Evolutionary conservation across 2,113 vertebrate species (phyloP), one percentile per base, ranked within the genome.

Genomic region (Cinclus cinclus): DNA sequence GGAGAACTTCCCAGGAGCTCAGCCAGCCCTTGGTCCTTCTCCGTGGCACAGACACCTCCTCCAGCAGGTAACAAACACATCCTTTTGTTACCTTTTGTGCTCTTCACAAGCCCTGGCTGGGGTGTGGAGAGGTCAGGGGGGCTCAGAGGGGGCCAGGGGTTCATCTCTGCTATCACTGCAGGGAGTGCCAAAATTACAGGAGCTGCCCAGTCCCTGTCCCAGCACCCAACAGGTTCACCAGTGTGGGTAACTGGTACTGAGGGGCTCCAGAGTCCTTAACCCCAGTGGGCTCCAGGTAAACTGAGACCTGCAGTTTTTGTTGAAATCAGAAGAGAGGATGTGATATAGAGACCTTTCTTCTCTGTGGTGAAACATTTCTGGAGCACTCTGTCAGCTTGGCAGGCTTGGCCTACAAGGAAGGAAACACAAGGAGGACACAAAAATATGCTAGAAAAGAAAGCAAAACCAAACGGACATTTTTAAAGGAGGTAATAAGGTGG

Each of bases 271-370:
- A 41, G 25, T 24, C 47, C 23, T 73, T 11, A 10, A 10, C 21
- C 10, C 12, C 0, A 0, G 0, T 53, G 39, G 68, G 25, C 41
- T 42, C 23, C 56, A 60, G 33, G 37, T 33, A 41, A 55, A 74
- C 30, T 17, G 18, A 65, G 33, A 50, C 19, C 41, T 28, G 23
- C 22, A 28, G 13, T 4, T 77, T 13, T 33, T n/a, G 31, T 5
- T 60, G 60, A 16, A 18, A 64, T 27, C 24, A 41, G 49, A 73
- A 14, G 6, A 46, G 24, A 4, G 1, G 18, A 19, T 59, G 35
- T 5, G 49, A 46, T 8, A 22, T 5, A 47, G 22, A 55, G 39
- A 47, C 20, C 27, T 69, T 56, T 28, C 7, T 19, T 20, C 31
- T 63, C 33, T 9, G 35, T n/a, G 37, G 24, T 46, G 55, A 59